Base-by-base conservation (phyloP, 2,888 invertebrate genomes). In the Meloe dianella region DNA sequence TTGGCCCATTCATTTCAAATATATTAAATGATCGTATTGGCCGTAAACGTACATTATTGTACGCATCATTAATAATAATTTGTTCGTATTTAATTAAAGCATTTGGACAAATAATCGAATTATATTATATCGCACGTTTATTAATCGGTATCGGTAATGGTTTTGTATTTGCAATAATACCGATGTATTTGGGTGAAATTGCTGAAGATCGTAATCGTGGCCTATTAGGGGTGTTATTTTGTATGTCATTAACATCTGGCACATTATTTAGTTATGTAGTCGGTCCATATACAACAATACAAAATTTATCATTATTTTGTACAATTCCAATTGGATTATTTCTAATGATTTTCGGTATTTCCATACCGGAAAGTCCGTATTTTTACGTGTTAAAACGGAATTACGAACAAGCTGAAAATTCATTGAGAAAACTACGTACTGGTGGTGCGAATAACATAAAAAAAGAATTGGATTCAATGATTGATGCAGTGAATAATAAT, bases 151-250 rank as follows among this genome's bases (percentile, higher is more conserved):
- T 91, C 0, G 89, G 88, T 1, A 86, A 89, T 0, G 91, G 92
- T 0, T 88, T 90, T 78, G 84, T 89, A 14, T 92, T 91, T 83
- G 89, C 91, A 0, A 88, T 91, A 1, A 88, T 90, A 0, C 94
- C 95, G 0, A 92, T 95, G 88, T 96, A 95, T 83, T 89, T 94
- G 67, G 93, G 93, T 51, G 96, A 96, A 84, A 92, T 94, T 41
- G 89, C 94, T 7, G 91, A 93, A 85, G 89, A 90, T 64, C 90
- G 91, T 30, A 88, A 90, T 17, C 86, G 96, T 67, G 96, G 96
- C 0, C 35, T 57, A 8, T 35, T 63, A 4, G 63, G 63, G 8
- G 57, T 57, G 9, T 10, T 63, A n/a, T 35, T 63, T n/a, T 12
- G 38, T 7, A 5, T 57, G 2, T 38, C 38, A 1, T 14, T 22